phyloP scores from a whole-genome alignment of 2,797 vertebrate species.

The Sebastes reedi region DNA sequence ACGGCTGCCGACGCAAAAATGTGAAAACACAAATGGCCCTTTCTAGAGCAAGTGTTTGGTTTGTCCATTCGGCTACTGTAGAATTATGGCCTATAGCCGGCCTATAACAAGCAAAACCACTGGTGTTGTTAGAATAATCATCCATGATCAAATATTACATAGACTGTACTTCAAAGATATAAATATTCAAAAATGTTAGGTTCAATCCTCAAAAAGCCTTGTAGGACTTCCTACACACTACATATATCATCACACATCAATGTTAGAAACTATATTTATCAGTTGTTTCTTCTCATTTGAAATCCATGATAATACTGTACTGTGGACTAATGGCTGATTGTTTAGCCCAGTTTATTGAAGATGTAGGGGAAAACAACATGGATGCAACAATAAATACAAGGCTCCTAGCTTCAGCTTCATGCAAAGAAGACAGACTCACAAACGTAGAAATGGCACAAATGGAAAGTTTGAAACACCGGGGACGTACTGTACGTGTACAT shows the following conservation, averaged over 20 bases:
- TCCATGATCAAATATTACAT: not conserved
- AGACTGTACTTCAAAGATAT: not conserved
- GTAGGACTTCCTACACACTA: not conserved
- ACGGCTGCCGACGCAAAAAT: no score
- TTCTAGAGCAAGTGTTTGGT: no score
- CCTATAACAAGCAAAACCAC: not conserved
- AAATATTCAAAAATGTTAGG: not conserved
- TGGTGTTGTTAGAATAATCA: not conserved
- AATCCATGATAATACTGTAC: not conserved
- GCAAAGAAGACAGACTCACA: conserved; percentile 46
- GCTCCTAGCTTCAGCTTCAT: conserved; percentile 27
- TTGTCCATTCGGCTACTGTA: no score
- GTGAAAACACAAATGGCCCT: no score
- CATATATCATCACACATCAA: not conserved
- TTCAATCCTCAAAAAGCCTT: not conserved
- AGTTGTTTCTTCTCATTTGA: not conserved
- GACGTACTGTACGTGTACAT: conserved; percentile 10
- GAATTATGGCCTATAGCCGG: no score
- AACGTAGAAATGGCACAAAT: conserved; percentile 13
- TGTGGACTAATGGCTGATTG: not conserved
- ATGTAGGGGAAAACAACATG: conserved; percentile 43
- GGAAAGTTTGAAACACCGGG: conserved; percentile 10
- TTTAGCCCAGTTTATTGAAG: not conserved
- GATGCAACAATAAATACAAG: conserved; percentile 13
- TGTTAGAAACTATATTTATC: not conserved